phyloP scores from a whole-genome alignment of 2,113 vertebrate species.

The Chunga burmeisteri region DNA sequence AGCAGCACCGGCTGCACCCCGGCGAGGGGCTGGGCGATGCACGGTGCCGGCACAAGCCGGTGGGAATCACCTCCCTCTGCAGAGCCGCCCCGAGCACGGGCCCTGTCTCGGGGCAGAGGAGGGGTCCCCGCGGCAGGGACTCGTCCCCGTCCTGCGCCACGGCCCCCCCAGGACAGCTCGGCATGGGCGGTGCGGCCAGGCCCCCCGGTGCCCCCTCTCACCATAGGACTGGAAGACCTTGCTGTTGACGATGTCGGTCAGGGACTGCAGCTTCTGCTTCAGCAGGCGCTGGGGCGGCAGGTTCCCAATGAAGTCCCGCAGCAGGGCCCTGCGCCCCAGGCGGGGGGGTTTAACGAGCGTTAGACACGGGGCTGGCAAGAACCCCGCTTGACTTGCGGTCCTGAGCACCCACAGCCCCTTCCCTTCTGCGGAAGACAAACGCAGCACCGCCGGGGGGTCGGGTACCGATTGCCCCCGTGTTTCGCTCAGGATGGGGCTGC shows the following conservation, averaged over 20 bases:
- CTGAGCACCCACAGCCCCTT: background rate
- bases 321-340: background rate
- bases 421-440: background rate
- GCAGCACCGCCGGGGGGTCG: fast-evolving
- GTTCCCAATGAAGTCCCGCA: slow-evolving; percentile 55
- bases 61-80: background rate
- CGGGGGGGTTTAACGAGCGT: fast-evolving
- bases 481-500: background rate
- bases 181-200: fast-evolving
- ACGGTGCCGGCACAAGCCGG: fast-evolving
- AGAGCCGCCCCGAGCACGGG: fast-evolving
- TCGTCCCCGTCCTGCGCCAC: fast-evolving
- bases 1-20: background rate
- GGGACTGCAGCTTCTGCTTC: slow-evolving; percentile 65
- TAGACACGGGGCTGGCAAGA: too few species aligned
- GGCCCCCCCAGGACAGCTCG: background rate
- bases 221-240: slow-evolving; percentile 32
- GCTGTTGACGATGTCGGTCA: slow-evolving; percentile 35
- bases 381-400: fast-evolving
- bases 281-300: slow-evolving; percentile 48
- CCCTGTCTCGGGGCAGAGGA: background rate
- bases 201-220: background rate
- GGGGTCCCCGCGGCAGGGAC: fast-evolving
- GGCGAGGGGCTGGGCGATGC: too few species aligned
- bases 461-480: fast-evolving